Percentiles rank a stretch among this genome's conserved stretches.
phyloP scores from a whole-genome alignment of 2,888 invertebrate genomes.

The Acanthosepion lycidas region DNA sequence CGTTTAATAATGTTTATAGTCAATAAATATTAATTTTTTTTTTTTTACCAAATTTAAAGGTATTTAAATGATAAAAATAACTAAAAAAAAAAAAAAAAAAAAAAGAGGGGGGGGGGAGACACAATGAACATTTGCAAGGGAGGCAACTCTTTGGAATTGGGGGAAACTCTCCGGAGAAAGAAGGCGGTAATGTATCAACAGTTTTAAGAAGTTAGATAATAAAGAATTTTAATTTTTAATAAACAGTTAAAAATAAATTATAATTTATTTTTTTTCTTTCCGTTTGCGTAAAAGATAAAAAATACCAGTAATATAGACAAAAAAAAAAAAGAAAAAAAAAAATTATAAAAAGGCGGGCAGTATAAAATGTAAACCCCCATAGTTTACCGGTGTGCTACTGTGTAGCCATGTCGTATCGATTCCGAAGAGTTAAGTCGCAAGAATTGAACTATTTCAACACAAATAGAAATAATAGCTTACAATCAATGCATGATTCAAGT shows the following conservation, averaged over 20 bases:
- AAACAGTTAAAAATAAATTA: background rate
- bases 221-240: background rate
- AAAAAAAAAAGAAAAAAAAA: background rate
- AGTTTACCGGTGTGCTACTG: background rate
- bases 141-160: background rate
- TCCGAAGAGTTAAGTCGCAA: background rate
- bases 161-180: background rate
- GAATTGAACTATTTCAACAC: background rate
- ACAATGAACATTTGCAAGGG: background rate
- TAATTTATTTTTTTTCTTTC: background rate
- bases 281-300: background rate
- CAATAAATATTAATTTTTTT: too few species aligned
- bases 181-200: conserved; percentile 15
- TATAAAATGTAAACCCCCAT: too few species aligned
- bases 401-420: conserved; percentile 11
- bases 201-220: background rate
- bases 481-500: background rate
- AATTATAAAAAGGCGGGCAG: background rate
- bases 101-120: background rate
- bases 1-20: too few species aligned
- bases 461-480: background rate
- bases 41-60: too few species aligned
- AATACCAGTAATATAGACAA: background rate
- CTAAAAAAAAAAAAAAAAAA: too few species aligned
- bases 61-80: background rate